phyloP scores from a whole-genome alignment of 2,113 vertebrate genomes.

The Theristicus caerulescens region DNA sequence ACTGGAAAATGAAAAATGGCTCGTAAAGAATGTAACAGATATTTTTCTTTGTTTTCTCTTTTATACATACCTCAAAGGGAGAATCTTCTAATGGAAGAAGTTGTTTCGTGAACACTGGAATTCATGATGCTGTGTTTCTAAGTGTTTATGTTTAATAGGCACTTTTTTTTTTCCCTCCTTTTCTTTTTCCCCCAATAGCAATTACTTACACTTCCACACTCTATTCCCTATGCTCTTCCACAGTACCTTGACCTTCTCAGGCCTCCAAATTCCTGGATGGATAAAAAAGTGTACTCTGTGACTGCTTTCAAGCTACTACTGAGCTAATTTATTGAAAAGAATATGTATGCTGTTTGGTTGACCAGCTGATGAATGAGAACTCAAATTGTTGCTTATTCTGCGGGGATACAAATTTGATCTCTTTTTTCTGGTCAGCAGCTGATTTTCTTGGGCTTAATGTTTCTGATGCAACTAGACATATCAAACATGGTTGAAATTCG shows the following conservation, averaged over 20 bases:
- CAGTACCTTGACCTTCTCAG: background rate
- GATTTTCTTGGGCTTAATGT: background rate
- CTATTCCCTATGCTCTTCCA: background rate
- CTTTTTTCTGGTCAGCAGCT: background rate
- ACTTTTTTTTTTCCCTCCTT: fast-evolving
- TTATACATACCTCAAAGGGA: background rate
- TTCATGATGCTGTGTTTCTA: background rate
- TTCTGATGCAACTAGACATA: background rate
- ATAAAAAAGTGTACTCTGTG: background rate
- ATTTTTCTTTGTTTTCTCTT: background rate
- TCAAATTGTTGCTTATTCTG: background rate
- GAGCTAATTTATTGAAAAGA: background rate
- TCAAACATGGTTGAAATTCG: background rate
- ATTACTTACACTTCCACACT: background rate
- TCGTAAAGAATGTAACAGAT: background rate
- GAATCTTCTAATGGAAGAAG: background rate
- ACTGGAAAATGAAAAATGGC: background rate
- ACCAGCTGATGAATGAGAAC: background rate
- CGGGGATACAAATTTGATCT: background rate
- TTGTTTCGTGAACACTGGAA: background rate
- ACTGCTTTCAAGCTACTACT: background rate
- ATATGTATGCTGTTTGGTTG: background rate
- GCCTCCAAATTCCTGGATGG: background rate
- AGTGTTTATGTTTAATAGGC: background rate
- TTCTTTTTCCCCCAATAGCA: background rate